Conservation (phyloP, 2,888 invertebrate species). For the Athalia circularis region DNA sequence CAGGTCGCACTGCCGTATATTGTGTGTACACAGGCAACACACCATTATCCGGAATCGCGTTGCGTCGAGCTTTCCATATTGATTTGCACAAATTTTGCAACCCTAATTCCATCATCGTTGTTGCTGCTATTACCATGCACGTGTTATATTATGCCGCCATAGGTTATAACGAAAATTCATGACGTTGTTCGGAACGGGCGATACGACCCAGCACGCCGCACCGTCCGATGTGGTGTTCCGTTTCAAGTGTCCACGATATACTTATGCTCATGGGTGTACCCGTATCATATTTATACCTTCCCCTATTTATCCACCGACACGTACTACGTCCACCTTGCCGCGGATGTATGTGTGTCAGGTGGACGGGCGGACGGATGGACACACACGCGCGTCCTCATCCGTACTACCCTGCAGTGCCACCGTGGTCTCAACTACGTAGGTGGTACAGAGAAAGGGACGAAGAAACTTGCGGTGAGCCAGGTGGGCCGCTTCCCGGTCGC, state of each 20-base stretch:
- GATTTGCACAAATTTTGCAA: not conserved
- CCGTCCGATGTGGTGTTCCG: no score
- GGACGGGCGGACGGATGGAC: not conserved
- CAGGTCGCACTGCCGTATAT: no score
- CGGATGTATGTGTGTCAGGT: not conserved
- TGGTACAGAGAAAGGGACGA: slow-evolving; percentile 35
- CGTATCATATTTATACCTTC: no score
- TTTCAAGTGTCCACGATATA: no score
- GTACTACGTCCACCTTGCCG: no score
- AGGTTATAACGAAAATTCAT: no score
- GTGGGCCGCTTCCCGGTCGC: slow-evolving; percentile 41
- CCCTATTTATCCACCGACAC: no score
- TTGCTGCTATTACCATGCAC: not conserved
- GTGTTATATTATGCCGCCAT: not conserved
- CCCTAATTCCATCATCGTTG: not conserved
- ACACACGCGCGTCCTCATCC: not conserved
- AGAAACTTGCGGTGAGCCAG: slow-evolving; percentile 44
- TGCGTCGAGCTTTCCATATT: not conserved
- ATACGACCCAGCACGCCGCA: no score
- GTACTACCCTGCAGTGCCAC: not conserved
- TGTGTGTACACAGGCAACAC: no score
- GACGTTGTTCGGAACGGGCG: no score
- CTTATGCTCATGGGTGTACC: no score
- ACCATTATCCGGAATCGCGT: not conserved
- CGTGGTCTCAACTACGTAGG: slow-evolving; percentile 16